Percentiles rank a stretch among this genome's conserved stretches.
Conservation (phyloP, 2,113 vertebrate genomes). For the Antechinus flavipes region DNA sequence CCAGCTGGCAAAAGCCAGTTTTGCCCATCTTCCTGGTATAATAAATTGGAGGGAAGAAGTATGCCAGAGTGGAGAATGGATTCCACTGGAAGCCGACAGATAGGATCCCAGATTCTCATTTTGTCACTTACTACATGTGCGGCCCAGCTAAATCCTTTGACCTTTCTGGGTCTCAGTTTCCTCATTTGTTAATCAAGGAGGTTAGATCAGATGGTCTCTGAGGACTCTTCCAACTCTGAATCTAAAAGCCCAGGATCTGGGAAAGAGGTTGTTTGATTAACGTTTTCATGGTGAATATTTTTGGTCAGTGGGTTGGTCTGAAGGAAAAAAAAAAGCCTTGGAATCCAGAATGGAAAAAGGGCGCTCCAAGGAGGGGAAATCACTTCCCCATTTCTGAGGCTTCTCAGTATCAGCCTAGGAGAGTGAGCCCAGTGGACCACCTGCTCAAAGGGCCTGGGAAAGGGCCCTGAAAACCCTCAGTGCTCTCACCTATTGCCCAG, state of each 20-base stretch:
- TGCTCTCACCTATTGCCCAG: not conserved
- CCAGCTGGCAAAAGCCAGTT: not conserved
- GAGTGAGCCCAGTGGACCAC: no score
- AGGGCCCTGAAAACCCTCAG: accelerated
- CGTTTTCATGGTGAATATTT: not conserved
- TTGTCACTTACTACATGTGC: not conserved
- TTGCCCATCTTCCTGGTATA: not conserved
- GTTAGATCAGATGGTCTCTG: not conserved
- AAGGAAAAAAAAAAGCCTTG: not conserved
- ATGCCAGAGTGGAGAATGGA: not conserved
- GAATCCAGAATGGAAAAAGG: not conserved
- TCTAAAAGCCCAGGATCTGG: not conserved
- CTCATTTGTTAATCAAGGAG: not conserved
- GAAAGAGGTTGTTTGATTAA: not conserved
- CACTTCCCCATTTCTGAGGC: not conserved
- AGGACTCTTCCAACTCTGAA: not conserved
- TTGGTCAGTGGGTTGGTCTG: accelerated
- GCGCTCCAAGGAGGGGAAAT: not conserved
- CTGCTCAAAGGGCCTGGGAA: not conserved
- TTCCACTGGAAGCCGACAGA: not conserved
- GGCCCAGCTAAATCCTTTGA: not conserved
- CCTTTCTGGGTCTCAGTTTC: not conserved
- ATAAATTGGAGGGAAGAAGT: not conserved
- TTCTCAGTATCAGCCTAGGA: not conserved
- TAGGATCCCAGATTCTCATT: not conserved